phyloP scores from a whole-genome alignment of 2,797 vertebrate genomes.

The Toxotes lorentzi region DNA sequence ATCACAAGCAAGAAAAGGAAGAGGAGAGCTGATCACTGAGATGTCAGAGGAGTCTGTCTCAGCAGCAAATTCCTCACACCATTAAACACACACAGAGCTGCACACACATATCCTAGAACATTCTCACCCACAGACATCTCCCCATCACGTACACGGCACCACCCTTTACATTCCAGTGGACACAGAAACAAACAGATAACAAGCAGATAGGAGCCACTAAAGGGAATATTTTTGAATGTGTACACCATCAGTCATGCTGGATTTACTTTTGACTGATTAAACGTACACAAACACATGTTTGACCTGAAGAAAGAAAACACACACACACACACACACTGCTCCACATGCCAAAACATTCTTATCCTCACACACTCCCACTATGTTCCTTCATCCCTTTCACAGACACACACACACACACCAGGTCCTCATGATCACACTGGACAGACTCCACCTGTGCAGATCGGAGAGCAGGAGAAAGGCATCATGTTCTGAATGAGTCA shows the following conservation, averaged over 20 bases:
- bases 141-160: constrained; percentile 42
- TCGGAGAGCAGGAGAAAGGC: constrained; percentile 58
- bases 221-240: constrained; percentile 27
- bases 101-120: constrained; percentile 55
- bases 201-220: constrained; percentile 26
- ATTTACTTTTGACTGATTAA: constrained; percentile 47
- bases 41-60: constrained; percentile 66
- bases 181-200: constrained; percentile 65
- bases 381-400: constrained; percentile 23
- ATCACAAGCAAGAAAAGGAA: constrained; percentile 63
- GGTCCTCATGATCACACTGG: constrained; percentile 33
- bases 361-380: constrained; percentile 39
- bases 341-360: constrained; percentile 53
- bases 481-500: constrained; percentile 75
- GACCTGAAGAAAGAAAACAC: constrained; percentile 28
- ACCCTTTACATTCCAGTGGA: constrained; percentile 68
- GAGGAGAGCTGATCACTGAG: constrained; percentile 64
- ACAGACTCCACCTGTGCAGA: constrained; percentile 73
- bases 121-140: constrained; percentile 60
- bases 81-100: constrained; percentile 61
- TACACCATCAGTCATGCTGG: neutral
- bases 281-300: constrained; percentile 47
- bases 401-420: constrained; percentile 19
- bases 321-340: constrained; percentile 11
- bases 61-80: constrained; percentile 68